Evolutionary conservation across 2,797 vertebrate genomes (phyloP), one percentile per base, ranked within the genome.

Genomic region (Gallinago stenura): DNA sequence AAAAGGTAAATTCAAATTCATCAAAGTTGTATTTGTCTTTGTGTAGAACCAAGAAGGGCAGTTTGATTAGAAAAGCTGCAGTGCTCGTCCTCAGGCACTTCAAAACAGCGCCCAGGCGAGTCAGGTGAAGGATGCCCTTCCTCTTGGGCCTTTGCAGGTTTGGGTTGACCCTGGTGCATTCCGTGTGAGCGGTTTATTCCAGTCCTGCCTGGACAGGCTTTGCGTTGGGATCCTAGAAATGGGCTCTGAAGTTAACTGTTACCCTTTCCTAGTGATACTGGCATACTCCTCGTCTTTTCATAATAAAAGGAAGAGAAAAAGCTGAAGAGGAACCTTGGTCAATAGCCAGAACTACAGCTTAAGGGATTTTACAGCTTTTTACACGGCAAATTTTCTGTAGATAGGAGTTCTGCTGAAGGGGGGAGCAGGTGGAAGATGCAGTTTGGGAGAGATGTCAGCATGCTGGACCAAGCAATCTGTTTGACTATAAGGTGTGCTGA

Each of bases 91-190:
- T 83, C 12, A 3, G 28, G 12, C 7, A 3, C 28, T 70, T 66
- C 2, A 5, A 18, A 28, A 28, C 8, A 2, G 12, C 16, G 39
- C 9, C 14, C 16, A 7, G 77, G 58, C 16, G 18, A 19, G 26
- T 7, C 8, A 2, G n/a, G 3, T 10, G 9, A 7, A 33, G 33
- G 28, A 3, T 24, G 2, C 17, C 41, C 43, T 1, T 19, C 45
- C 48, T 50, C 26, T 31, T 11, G 6, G 2, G 41, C 43, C 43
- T 43, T 43, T 43, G 43, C 21, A 45, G 14, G 2, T 26, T 70
- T 0, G 0, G 35, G 7, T 6, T 76, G 56, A 26, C 10, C 8
- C 7, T 61, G 43, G 14, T 72, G 21, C 2, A 0, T 60, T 57
- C 24, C 31, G 15, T 26, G 2, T 8, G 10, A 62, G 60, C 2